Base-by-base conservation (phyloP, 2,113 vertebrate species). In the Oncorhynchus tshawytscha region DNA sequence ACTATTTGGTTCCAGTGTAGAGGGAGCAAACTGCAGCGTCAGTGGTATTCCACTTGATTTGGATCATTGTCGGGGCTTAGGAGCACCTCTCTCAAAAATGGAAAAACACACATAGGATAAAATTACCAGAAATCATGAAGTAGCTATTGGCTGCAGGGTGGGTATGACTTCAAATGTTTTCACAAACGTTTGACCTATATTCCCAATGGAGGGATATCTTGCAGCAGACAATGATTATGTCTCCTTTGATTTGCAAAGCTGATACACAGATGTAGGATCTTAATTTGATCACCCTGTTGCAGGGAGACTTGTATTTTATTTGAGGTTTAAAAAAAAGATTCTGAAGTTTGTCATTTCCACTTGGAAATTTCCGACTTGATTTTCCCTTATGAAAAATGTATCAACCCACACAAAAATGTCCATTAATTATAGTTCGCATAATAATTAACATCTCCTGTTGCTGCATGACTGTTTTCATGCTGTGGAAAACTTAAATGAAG, bases 41-140 rank as follows among this genome's bases (percentile, higher is more conserved):
- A 90, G 89, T 25, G 86, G 86, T 91, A 90, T 92, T 91, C 88
- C 84, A 87, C 65, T 39, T 87, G 82, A 88, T 90, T 91, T 86
- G 88, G 81, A 87, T 85, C 84, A 74, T 83, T 84, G 88, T 90
- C 84, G 89, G 87, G 87, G 88, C 86, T 89, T 79, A 70, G 86
- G 86, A 91, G 87, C 85, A 86, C 90, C 85, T 29, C 84, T 81
- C 80, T 78, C 71, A 85, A 87, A 84, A 80, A 83, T 84, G 78
- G 77, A 88, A 87, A 88, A 84, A 87, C 79, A 85, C 60, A 81
- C 71, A 57, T 45, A 62, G 39, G 82, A 84, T 91, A 74, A 65
- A 81, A 80, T 92, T 91, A 82, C 90, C 78, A 80, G 68, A 76
- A 82, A 73, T 73, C 79, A 77, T 72, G 75, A 73, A 85, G 82